Base-by-base conservation (phyloP, 2,888 invertebrate genomes). In the Orthosia incerta region DNA sequence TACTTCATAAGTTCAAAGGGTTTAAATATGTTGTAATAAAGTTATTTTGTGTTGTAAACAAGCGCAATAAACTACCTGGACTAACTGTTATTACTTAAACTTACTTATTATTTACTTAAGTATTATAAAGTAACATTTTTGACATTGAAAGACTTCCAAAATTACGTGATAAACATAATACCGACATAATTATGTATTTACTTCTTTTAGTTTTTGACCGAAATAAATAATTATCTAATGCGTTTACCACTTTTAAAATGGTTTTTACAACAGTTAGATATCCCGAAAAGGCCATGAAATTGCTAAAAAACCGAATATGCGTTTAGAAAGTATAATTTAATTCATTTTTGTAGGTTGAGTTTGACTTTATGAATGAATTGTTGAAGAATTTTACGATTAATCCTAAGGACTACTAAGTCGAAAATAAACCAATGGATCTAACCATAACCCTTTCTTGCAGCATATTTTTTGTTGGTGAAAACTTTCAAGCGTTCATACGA, bases 21-120 rank as follows among this genome's bases (percentile, higher is more conserved):
- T 26, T 26, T 18, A 12, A 31, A 51, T 39, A 48, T 61, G 20
- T 20, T 53, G n/a, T 23, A 23, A 67, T 73, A 79, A 79, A 56
- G 11, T 16, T 69, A 26, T 50, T 13, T n/a, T 46, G 23, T 20
- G 15, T 53, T 26, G 23, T 68, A 68, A 76, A 60, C 16, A 1
- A 39, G 26, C 18, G 20, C 31, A 20, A 61, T 46, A 23, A 26
- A 51, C 50, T 23, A 11, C 31, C n/a, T 18, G 5, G 20, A 23
- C 4, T 13, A 18, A 63, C 20, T 11, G 20, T 48, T 13, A 50
- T 23, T 23, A 23, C 39, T 39, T 39, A 39, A 9, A 39, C 39
- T 1, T 7, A 66, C 39, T 53, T 26, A 61, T 68, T 39, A 20
- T 31, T 46, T 16, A 51, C 26, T 61, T 4, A 15, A 46, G 11